phyloP scores from a whole-genome alignment of 2,888 invertebrate species.

The Amphipyra berbera region DNA sequence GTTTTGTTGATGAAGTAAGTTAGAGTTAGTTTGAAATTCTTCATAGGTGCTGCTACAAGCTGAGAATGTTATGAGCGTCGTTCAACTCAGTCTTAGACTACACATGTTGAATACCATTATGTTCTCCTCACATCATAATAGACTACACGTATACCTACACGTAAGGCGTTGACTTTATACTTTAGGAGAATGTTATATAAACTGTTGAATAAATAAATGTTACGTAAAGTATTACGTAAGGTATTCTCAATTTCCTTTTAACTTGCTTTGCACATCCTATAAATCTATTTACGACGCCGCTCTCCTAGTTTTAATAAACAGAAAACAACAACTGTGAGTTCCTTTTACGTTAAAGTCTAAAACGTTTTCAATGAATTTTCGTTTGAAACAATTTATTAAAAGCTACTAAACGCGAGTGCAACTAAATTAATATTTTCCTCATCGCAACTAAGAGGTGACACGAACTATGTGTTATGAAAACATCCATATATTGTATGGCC shows the following conservation, averaged over 20 bases:
- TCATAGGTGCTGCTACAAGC: constrained; percentile 67
- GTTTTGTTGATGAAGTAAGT: constrained; percentile 81
- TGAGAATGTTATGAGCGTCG: constrained; percentile 68
- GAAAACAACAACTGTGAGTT: constrained; percentile 35
- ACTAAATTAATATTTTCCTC: constrained; percentile 51
- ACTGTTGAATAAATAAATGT: constrained; percentile 12
- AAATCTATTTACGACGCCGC: constrained; percentile 24
- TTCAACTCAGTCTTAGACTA: constrained; percentile 40
- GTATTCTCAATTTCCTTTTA: constrained; percentile 8
- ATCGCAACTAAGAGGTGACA: constrained; percentile 46
- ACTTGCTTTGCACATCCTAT: constrained; percentile 6
- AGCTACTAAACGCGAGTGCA: constrained; percentile 36
- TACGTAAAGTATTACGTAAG: constrained; percentile 1
- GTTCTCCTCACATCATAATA: constrained; percentile 11
- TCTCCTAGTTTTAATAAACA: constrained; percentile 27
- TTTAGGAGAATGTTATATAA: constrained; percentile 11
- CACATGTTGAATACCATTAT: constrained; percentile 51
- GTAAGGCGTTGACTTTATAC: constrained; percentile 1
- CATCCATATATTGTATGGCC: constrained; percentile 64
- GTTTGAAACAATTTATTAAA: constrained; percentile 38
- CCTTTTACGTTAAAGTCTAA: constrained; percentile 31
- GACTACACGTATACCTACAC: constrained; percentile 16
- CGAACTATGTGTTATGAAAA: constrained; percentile 57
- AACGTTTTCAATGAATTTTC: constrained; percentile 40
- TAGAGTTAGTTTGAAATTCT: constrained; percentile 78